phyloP scores from a whole-genome alignment of 2,113 vertebrate species.

The Prunella fulvescens region DNA sequence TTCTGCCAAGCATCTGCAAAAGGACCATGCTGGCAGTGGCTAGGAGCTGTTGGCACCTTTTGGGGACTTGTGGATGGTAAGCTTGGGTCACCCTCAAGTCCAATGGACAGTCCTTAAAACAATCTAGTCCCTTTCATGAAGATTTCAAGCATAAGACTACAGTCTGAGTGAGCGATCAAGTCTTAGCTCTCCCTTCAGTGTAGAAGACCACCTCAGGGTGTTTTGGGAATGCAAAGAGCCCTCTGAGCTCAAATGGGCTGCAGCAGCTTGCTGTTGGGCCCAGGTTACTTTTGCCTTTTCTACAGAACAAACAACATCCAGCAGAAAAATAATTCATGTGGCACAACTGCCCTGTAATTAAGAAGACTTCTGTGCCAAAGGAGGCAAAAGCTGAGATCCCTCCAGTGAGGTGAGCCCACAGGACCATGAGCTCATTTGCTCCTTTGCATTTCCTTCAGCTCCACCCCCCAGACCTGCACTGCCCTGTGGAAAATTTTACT shows the following conservation, averaged over 20 bases:
- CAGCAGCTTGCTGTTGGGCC: background rate
- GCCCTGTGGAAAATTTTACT: fast-evolving
- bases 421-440: background rate
- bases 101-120: background rate
- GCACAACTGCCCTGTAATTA: background rate
- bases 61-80: background rate
- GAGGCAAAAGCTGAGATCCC: background rate
- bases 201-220: background rate
- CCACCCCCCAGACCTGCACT: background rate
- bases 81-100: background rate
- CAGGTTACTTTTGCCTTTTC: background rate
- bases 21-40: background rate
- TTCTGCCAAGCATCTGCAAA: background rate
- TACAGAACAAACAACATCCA: background rate
- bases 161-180: background rate
- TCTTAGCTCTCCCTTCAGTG: background rate
- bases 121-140: background rate
- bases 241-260: background rate
- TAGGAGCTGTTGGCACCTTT: background rate
- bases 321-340: background rate
- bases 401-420: background rate
- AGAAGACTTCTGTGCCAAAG: background rate
- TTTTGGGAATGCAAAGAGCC: background rate
- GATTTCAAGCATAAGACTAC: background rate
- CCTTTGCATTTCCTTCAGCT: background rate